Evolutionary conservation across 2,113 vertebrate genomes (phyloP).

Genomic region (Aegithalos caudatus): DNA sequence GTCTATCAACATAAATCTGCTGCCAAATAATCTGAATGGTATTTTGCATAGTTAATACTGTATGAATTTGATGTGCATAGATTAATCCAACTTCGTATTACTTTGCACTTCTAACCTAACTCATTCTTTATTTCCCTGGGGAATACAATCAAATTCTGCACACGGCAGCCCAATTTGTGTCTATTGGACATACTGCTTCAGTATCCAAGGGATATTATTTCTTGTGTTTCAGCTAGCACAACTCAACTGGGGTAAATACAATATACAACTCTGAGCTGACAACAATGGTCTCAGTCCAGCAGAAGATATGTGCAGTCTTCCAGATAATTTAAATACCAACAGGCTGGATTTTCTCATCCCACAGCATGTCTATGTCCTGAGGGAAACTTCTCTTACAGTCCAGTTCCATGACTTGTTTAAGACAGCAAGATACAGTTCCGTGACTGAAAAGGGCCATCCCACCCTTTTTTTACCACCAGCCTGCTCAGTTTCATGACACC

Average conservation of each 20-base stretch:
- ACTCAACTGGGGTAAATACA: background rate
- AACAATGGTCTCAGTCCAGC: background rate
- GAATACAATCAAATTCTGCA: background rate
- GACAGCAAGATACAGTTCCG: background rate
- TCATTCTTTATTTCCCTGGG: background rate
- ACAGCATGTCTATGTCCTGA: background rate
- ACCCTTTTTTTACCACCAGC: background rate
- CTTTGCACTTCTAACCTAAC: background rate
- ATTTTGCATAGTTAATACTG: background rate
- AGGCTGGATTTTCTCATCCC: background rate
- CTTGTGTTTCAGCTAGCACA: background rate
- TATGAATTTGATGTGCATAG: background rate
- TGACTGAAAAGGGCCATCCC: background rate
- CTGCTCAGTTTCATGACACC: background rate
- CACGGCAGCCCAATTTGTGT: fast-evolving
- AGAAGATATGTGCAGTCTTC: background rate
- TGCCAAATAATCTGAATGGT: background rate
- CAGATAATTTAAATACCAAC: background rate
- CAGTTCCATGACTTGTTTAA: background rate
- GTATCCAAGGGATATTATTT: background rate
- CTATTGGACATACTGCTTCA: background rate
- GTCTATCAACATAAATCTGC: background rate
- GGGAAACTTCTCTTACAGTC: background rate
- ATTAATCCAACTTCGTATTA: background rate
- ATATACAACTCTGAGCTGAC: background rate